Evolutionary conservation across 1,140 invertebrate genomes (phyloP), one percentile per base, ranked within the genome.

Genomic region (Pseudomyrmex flavicornis): DNA sequence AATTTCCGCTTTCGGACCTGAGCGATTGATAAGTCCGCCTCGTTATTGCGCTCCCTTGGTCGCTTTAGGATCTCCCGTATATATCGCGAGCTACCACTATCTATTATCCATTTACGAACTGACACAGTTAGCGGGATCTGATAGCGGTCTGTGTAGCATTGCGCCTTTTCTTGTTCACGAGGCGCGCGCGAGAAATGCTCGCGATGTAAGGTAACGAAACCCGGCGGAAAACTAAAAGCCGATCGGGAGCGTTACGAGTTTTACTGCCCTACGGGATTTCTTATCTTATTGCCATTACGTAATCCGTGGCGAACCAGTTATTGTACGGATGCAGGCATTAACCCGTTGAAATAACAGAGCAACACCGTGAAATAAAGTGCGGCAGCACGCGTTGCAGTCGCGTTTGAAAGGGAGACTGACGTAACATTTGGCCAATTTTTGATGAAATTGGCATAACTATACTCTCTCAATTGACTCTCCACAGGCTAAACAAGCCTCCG

Each of bases 231-330:
- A 82, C 84, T 89, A 82, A 88, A 86, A 89, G 79, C 35, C 88
- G 68, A 89, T 89, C 84, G 80, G 74, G 73, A 80, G 70, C 87
- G 65, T 82, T 83, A 76, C 74, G 84, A 82, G 88, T 89, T 89
- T 89, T 89, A 89, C 87, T 89, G 80, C 88, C 79, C 88, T 85
- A 86, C 88, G 88, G 88, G 88, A 88, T 89, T 89, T 88, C 87
- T 89, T 89, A 89, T 89, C 88, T 89, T 59, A 65, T 68, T 62
- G 79, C 66, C 73, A 75, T 88, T 88, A 69, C 87, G 87, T 79
- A 88, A 88, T 22, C 15, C 35, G 63, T 76, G 13, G 26, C 68
- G 56, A 61, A 87, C 86, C 86, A 80, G 80, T 87, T 83, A 80
- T 88, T 88, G 86, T 88, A 82, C 70, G 83, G 86, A 88, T 88